These are phyloP conservation scores for Entelurus aequoreus DNA, from an alignment of 2,113 vertebrate genomes.

Conservation along the genomic window DNA sequence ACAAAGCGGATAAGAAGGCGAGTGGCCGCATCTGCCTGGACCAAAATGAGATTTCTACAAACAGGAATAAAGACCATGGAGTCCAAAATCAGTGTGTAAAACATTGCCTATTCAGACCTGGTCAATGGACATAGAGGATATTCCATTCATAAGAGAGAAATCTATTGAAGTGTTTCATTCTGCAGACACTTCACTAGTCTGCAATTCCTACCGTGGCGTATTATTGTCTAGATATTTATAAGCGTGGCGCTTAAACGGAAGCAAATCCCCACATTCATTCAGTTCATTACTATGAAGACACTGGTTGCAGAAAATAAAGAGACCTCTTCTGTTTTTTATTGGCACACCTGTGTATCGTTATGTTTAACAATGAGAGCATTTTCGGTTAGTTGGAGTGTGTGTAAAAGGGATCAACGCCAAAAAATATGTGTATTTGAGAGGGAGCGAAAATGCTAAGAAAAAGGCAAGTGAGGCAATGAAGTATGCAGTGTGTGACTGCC, in stretches of 20 bases:
- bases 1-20: too few relatives aligned
- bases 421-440: background rate
- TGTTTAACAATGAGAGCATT: constrained; percentile 30
- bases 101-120: constrained; percentile 21
- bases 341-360: constrained; percentile 23
- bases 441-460: background rate
- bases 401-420: background rate
- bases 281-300: constrained; percentile 13
- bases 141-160: constrained; percentile 16
- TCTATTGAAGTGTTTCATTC: constrained; percentile 16
- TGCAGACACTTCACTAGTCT: constrained; percentile 8
- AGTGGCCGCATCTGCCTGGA: too few relatives aligned
- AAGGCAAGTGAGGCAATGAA: constrained; percentile 6
- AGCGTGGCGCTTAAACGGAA: constrained; percentile 17
- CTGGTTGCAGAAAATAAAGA: constrained; percentile 9
- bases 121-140: constrained; percentile 10
- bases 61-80: too few relatives aligned
- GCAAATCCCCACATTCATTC: background rate
- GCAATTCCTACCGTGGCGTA: too few relatives aligned
- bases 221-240: constrained; percentile 24
- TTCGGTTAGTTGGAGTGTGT: background rate
- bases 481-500: background rate
- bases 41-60: too few relatives aligned
- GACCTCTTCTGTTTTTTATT: constrained; percentile 11
- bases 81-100: too few relatives aligned